phyloP scores from a whole-genome alignment of 2,113 vertebrate genomes.

The Marmota monax region DNA sequence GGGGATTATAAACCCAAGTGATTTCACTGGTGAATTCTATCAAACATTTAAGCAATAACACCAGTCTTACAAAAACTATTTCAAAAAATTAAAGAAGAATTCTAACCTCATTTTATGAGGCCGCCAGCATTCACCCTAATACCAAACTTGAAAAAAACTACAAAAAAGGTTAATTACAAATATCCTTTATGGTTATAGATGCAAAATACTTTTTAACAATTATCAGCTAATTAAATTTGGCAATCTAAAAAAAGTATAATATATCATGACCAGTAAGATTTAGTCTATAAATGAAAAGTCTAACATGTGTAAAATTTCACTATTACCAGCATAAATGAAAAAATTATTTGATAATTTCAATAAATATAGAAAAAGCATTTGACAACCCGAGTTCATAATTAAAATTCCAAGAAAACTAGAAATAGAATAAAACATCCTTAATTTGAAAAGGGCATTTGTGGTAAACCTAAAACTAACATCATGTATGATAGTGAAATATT shows the following conservation, averaged over 20 bases:
- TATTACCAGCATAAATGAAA: conserved; percentile 8
- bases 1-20: conserved; percentile 4
- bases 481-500: background rate
- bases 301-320: conserved; percentile 22
- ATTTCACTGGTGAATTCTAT: conserved; percentile 19
- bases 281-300: background rate
- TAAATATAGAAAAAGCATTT: conserved; percentile 22
- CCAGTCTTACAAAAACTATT: background rate
- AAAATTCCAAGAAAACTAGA: background rate
- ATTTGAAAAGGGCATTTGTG: background rate
- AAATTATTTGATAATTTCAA: background rate
- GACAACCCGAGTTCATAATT: background rate
- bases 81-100: conserved; percentile 6
- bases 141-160: background rate
- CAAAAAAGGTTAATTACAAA: conserved; percentile 19
- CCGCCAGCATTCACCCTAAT: background rate
- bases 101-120: background rate
- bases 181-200: background rate
- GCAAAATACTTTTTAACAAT: background rate
- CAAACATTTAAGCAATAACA: conserved; percentile 52
- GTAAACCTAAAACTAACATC: background rate
- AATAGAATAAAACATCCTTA: background rate
- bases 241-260: background rate
- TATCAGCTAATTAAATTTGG: conserved; percentile 32
- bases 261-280: background rate